phyloP scores from a whole-genome alignment of 1,140 invertebrate genomes.

The Zaprionus vittiger region DNA sequence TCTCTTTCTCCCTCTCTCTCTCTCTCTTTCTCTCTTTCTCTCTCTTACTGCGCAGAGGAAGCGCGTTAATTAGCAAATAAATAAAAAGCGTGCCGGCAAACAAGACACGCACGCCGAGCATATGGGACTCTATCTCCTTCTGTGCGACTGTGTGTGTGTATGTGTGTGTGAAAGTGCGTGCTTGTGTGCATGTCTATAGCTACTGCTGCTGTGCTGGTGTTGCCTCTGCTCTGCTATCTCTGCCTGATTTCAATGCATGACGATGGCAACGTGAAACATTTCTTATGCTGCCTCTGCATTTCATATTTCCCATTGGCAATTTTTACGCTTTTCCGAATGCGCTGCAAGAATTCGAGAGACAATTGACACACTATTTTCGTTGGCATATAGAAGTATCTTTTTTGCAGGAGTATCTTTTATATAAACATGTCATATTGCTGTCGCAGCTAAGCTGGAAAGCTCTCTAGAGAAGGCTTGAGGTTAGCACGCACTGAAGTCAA shows the following conservation, averaged over 20 bases:
- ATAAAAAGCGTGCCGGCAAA: conserved; percentile 64
- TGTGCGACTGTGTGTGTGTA: background rate
- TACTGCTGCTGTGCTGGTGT: conserved; percentile 12
- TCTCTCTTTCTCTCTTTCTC: background rate
- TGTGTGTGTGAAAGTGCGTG: conserved; percentile 16
- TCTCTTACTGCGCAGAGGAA: conserved; percentile 45
- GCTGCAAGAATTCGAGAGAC: conserved; percentile 15
- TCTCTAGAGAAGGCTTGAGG: too few relatives aligned
- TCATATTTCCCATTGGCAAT: conserved; percentile 30
- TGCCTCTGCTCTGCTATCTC: conserved; percentile 4
- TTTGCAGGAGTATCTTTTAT: too few relatives aligned
- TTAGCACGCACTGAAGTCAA: too few relatives aligned
- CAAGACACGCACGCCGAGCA: conserved; percentile 53
- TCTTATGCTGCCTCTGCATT: conserved; percentile 56
- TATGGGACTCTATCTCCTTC: conserved; percentile 14
- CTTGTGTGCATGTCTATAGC: background rate
- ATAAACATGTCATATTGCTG: too few relatives aligned
- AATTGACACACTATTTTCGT: too few relatives aligned
- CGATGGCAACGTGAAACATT: conserved; percentile 40
- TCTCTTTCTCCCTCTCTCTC: conserved; percentile 2
- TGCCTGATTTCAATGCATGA: conserved; percentile 62
- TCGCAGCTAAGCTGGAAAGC: too few relatives aligned
- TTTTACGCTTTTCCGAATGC: conserved; percentile 15
- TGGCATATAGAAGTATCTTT: too few relatives aligned
- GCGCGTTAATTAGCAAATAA: conserved; percentile 75